Percentiles rank a stretch among this genome's conserved stretches.
phyloP scores from a whole-genome alignment of 2,888 invertebrate genomes.

The Drosophila affinis region DNA sequence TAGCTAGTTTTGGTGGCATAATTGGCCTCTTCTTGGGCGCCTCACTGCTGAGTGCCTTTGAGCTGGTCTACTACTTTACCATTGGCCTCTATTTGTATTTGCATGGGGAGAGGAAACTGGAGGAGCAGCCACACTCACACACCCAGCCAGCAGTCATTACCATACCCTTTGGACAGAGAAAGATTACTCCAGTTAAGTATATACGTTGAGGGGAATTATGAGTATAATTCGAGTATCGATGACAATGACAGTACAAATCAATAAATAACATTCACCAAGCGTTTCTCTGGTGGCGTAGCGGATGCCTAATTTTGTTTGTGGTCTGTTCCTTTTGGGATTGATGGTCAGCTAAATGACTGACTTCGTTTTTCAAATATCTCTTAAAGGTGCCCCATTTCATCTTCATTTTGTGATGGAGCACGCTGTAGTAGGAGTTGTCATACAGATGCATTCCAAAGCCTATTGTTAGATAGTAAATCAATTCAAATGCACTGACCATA shows the following conservation, averaged over 20 bases:
- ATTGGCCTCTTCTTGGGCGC: constrained; percentile 85
- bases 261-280: constrained; percentile 51
- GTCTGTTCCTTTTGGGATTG: background rate
- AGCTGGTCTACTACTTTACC: constrained; percentile 83
- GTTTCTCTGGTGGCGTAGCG: constrained; percentile 46
- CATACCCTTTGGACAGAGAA: constrained; percentile 27
- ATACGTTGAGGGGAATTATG: background rate
- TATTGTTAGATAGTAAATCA: constrained; percentile 83
- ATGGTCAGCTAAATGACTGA: constrained; percentile 19
- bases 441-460: constrained; percentile 77
- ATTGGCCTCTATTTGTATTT: constrained; percentile 76
- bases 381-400: constrained; percentile 34
- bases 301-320: constrained; percentile 51
- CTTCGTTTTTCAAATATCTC: constrained; percentile 51
- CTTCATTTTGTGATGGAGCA: constrained; percentile 41
- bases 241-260: background rate
- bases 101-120: constrained; percentile 21
- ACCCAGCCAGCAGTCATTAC: background rate
- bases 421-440: constrained; percentile 64
- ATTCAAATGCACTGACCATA: constrained; percentile 83
- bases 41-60: constrained; percentile 84
- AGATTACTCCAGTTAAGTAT: constrained; percentile 49
- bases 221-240: constrained; percentile 2
- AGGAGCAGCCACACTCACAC: constrained; percentile 7
- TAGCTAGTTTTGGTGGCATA: constrained; percentile 84